Base-by-base conservation (phyloP, 2,797 vertebrate genomes). In the Melanotaenia trifasciata region DNA sequence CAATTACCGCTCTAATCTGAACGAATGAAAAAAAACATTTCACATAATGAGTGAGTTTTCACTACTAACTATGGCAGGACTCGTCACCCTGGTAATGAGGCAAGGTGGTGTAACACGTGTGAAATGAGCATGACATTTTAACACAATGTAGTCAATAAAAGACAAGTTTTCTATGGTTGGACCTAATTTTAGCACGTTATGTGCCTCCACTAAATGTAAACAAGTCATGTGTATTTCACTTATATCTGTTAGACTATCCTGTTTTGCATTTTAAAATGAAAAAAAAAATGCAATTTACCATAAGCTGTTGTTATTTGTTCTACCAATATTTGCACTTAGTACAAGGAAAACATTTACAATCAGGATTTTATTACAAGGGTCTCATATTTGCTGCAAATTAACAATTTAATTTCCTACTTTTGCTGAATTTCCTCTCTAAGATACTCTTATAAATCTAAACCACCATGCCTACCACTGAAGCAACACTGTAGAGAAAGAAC, bases 401-500 rank as follows among this genome's bases (percentile, higher is more conserved):
- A 64, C 13, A 1, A 43, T 45, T 61, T 24, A 38, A 70, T 59
- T 67, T 58, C 20, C 58, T 30, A 56, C 50, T 63, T 56, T 35
- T 58, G n/a, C 36, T 68, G 38, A 66, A 67, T 67, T 60, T 8
- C 13, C 38, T 66, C 16, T 67, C 50, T 36, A 47, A 76, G 20
- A 43, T 67, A 71, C 67, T 26, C 24, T 66, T 14, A 78, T 59
- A 59, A 66, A 30, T 67, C 20, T 22, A 67, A 54, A 64, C 61
- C 66, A 63, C 32, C 16, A 71, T 51, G 57, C 22, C 24, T 70
- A 51, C 2, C 28, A 40, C 64, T 80, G 43, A 77, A 68, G 72
- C 22, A n/a, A 50, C 43, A 72, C 20, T 72, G 57, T 26, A 64
- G 54, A 59, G 40, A 40, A 43, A 53, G 38, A 36, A 30, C 28